phyloP scores from a whole-genome alignment of 64 coral and sea anemone genomes.

The Astreopora myriophthalma region DNA sequence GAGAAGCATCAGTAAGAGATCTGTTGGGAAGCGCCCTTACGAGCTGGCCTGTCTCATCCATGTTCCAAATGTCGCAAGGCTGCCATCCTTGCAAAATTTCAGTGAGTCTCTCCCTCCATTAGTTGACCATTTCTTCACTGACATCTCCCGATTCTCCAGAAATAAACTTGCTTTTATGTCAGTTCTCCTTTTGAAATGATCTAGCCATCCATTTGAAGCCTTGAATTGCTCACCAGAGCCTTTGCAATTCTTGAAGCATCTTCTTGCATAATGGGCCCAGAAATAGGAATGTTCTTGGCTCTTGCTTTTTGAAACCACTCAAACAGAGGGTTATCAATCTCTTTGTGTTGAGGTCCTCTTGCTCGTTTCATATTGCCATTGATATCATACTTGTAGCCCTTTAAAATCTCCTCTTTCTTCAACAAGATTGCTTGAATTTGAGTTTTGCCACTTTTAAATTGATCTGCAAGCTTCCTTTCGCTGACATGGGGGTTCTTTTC shows the following conservation, averaged over 20 bases:
- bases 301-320: neutral
- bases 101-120: slow-evolving; percentile 50
- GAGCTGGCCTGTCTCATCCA: slow-evolving; percentile 66
- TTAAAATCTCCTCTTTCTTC: slow-evolving; percentile 40
- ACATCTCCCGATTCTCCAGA: slow-evolving; percentile 66
- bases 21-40: slow-evolving; percentile 62
- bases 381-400: slow-evolving; percentile 26
- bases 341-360: slow-evolving; percentile 24
- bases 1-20: slow-evolving; percentile 44
- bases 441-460: slow-evolving; percentile 49
- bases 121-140: slow-evolving; percentile 52
- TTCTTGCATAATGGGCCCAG: neutral
- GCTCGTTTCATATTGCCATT: slow-evolving; percentile 46
- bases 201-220: slow-evolving; percentile 62
- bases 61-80: slow-evolving; percentile 64
- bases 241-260: slow-evolving; percentile 42
- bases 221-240: slow-evolving; percentile 56
- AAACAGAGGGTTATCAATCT: slow-evolving; percentile 39
- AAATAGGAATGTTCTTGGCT: too few relatives aligned
- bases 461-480: slow-evolving; percentile 55
- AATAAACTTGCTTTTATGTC: slow-evolving; percentile 59
- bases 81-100: slow-evolving; percentile 50
- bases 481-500: slow-evolving; percentile 34
- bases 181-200: slow-evolving; percentile 60
- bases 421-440: slow-evolving; percentile 59